phyloP scores from a whole-genome alignment of 2,797 vertebrate genomes.

The Botia kubotai region DNA sequence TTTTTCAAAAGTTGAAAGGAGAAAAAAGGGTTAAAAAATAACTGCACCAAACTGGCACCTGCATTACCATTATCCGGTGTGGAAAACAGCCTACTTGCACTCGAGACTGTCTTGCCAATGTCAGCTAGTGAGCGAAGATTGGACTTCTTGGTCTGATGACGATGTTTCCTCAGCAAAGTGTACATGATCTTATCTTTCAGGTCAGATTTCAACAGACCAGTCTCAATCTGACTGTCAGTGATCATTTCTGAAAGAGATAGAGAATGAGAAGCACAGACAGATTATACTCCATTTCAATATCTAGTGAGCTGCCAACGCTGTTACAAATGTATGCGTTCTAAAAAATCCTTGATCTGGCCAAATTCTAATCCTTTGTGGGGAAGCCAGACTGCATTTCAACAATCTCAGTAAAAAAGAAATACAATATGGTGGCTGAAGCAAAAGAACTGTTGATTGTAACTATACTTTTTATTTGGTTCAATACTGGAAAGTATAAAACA shows the following conservation, averaged over 20 bases:
- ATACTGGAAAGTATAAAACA: background rate
- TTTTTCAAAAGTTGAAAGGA: constrained; percentile 6
- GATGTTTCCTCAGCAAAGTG: constrained; percentile 93
- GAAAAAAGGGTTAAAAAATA: constrained; percentile 56
- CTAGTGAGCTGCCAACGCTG: background rate
- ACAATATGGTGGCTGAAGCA: background rate
- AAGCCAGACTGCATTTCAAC: background rate
- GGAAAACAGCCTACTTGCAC: constrained; percentile 99
- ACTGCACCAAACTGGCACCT: constrained; percentile 84
- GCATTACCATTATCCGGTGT: constrained; percentile 95
- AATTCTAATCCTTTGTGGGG: too few species aligned
- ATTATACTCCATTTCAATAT: background rate
- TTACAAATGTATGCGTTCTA: background rate
- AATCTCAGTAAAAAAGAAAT: background rate
- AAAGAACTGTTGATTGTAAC: background rate
- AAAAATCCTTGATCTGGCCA: background rate
- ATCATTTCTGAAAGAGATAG: constrained; percentile 84
- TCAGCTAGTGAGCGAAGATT: constrained; percentile 96
- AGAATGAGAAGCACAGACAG: constrained; percentile 18
- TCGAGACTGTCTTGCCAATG: constrained; percentile 98
- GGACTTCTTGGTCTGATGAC: constrained; percentile 98
- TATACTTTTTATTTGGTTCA: background rate
- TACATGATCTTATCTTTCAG: constrained; percentile 97
- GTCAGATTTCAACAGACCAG: constrained; percentile 87
- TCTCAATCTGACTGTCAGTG: constrained; percentile 93